Base-by-base conservation (phyloP, 2,888 invertebrate species). In the Hymenopus coronatus region DNA sequence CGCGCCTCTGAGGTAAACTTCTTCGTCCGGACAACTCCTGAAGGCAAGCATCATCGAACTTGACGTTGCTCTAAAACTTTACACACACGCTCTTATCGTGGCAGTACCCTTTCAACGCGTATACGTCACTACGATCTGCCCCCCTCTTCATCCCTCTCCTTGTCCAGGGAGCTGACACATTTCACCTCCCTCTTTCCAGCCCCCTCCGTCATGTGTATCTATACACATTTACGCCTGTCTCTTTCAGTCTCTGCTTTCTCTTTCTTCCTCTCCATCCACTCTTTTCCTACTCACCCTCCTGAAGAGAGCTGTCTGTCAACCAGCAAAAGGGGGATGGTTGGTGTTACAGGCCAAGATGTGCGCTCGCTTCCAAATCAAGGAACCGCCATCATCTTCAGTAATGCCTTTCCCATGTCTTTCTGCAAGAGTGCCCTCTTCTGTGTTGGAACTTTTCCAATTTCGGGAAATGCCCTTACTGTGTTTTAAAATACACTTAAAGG, bases 251-350 rank as follows among this genome's bases (percentile, higher is more conserved):
- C 83, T 28, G 6, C 84, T 27, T 82, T 40, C 82, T n/a, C 28
- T 86, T 70, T 87, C 89, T 89, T 83, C 81, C 30, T 88, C 82
- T 85, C 85, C 85, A 70, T 82, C 84, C 81, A 82, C 88, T 15
- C n/a, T 28, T 82, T 84, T 33, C 81, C 83, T 82, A 46, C 82
- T 83, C 83, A 46, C 83, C 84, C 30, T n/a, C 83, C 83, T 83
- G 83, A 88, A 88, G 84, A 88, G 87, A 87, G 86, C 86, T 87
- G 87, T 87, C 87, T 82, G 82, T 87, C 87, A 87, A 87, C 28
- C 82, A 30, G 33, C 30, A 28, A 30, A 87, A 82, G 87, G 81
- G 85, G 86, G 86, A 25, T 86, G 86, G 82, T 82, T n/a, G 87
- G 87, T 82, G 40, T 82, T 82, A 82, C 82, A 87, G 30, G 82